phyloP scores from a whole-genome alignment of 2,888 invertebrate genomes.

The Nowickia ferox region DNA sequence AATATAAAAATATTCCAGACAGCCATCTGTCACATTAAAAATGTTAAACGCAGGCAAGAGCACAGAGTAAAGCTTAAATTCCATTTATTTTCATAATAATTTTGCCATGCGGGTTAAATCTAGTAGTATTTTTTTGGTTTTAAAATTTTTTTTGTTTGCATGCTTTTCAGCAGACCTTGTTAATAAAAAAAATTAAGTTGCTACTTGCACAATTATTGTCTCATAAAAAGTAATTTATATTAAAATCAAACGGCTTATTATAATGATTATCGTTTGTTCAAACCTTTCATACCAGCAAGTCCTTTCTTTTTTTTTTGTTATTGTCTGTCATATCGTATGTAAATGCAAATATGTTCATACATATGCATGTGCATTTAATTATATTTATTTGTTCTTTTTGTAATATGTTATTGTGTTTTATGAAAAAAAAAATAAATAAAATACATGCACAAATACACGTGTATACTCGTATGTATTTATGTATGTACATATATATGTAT shows the following conservation, averaged over 20 bases:
- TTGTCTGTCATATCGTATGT: slow-evolving; percentile 8
- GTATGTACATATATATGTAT: neutral
- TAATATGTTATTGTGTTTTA: slow-evolving; percentile 17
- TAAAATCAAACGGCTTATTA: slow-evolving; percentile 79
- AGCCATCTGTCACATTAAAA: slow-evolving; percentile 68
- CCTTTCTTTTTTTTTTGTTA: slow-evolving; percentile 18
- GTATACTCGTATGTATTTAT: neutral
- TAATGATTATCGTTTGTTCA: slow-evolving; percentile 72
- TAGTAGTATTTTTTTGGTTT: slow-evolving; percentile 6
- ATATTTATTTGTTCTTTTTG: neutral
- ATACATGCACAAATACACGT: no score
- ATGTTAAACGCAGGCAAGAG: neutral
- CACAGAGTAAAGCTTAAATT: slow-evolving; percentile 2
- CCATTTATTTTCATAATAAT: slow-evolving; percentile 33
- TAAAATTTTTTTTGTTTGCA: neutral
- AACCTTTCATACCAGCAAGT: slow-evolving; percentile 31
- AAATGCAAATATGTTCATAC: neutral
- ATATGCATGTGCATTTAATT: neutral
- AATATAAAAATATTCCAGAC: slow-evolving; percentile 34
- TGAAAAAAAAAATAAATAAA: neutral
- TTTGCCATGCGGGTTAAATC: slow-evolving; percentile 61
- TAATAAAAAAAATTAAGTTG: slow-evolving; percentile 30
- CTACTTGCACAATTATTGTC: slow-evolving; percentile 75
- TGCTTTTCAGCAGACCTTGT: neutral
- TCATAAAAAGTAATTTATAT: slow-evolving; percentile 79